Evolutionary conservation across 2,113 vertebrate species (phyloP), one percentile per base, ranked within the genome.

Genomic region (Pavo muticus): DNA sequence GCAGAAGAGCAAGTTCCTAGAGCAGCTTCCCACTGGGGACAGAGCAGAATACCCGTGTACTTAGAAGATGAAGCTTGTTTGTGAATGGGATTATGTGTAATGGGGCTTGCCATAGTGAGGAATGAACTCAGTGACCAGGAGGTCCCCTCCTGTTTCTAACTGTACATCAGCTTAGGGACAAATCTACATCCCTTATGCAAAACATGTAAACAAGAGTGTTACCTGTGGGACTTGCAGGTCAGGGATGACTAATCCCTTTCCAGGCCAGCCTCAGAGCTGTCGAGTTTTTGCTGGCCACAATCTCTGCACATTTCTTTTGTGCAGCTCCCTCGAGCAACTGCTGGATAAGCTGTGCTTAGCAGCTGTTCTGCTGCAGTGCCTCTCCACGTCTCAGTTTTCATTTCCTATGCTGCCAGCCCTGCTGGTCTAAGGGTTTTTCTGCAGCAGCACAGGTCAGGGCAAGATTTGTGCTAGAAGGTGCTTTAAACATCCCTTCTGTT

Each of bases 321-420:
- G 78, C 45, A 70, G 40, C 39, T 60, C 39, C 60, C 39, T 24
- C 1, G 0, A 40, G 77, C 23, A 45, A 75, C 72, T 74, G 65
- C 0, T 0, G 64, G 54, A 68, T 6, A 10, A 74, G 50, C 64
- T 42, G 47, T 25, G 19, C 40, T 93, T 30, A 75, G 74, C 54
- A 59, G 88, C 32, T 0, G 0, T 73, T 67, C 59, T 64, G 12
- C 57, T 50, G 64, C 0, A 0, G 6, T 37, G 52, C 42, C 37
- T 79, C 73, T 67, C 70, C 1, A 1, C 12, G 0, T 1, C 44
- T 81, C 0, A 0, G 0, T 2, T 47, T 68, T 56, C 16, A 2
- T 72, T 25, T 47, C 9, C 29, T 42, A 1, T 0, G 1, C 21
- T 45, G 73, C 59, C 35, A 48, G 16, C 71, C 65, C 25, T 87